Percentiles rank a stretch among this genome's conserved stretches.
These are phyloP conservation scores for Anagyrus pseudococci DNA, from an alignment of 2,888 invertebrate genomes.

Conservation along the genomic window DNA sequence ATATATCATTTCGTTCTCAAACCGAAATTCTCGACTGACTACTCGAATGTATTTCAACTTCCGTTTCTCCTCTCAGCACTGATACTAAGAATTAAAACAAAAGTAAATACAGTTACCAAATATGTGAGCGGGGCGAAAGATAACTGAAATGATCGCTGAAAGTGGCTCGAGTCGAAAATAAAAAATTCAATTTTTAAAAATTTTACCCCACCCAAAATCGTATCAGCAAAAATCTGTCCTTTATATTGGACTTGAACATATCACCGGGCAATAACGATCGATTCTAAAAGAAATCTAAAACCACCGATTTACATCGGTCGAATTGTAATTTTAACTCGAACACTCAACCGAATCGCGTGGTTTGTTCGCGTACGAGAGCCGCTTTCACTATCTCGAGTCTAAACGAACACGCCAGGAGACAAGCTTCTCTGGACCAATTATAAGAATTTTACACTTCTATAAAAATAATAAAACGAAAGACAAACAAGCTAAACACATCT, in stretches of 20 bases:
- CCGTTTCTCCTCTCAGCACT: constrained; percentile 17
- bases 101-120: constrained; percentile 16
- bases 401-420: constrained; percentile 38
- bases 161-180: constrained; percentile 15
- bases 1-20: constrained; percentile 4
- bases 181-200: too few relatives aligned
- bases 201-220: too few relatives aligned
- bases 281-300: not conserved
- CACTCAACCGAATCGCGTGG: constrained; percentile 1
- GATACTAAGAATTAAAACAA: too few relatives aligned
- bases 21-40: constrained; percentile 23
- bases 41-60: constrained; percentile 16
- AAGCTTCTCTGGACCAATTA: constrained; percentile 57
- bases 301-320: too few relatives aligned
- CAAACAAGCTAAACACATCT: constrained; percentile 26
- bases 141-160: not conserved
- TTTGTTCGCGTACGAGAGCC: constrained; percentile 23
- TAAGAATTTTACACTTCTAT: constrained; percentile 58
- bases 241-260: constrained; percentile 28
- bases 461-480: constrained; percentile 38
- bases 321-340: constrained; percentile 7
- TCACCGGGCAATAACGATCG: constrained; percentile 28
- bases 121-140: constrained; percentile 11
- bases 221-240: constrained; percentile 15
- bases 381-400: constrained; percentile 38